Evolutionary conservation across 2,888 invertebrate genomes (phyloP).

Genomic region (Cataglyphis altisquamis): DNA sequence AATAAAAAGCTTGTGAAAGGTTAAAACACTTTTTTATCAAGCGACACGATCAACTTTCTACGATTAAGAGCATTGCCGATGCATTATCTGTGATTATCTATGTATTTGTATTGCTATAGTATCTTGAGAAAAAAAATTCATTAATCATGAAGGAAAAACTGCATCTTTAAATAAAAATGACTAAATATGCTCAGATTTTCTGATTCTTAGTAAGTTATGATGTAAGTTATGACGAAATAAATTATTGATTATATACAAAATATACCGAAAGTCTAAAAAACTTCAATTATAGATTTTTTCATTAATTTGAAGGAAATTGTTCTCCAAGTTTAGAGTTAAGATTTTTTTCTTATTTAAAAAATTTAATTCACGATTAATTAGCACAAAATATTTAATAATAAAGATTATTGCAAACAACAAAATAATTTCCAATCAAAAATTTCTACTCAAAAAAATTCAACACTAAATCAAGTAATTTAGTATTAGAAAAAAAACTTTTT

Average conservation of each 20-base stretch:
- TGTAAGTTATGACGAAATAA: neutral
- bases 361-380: neutral
- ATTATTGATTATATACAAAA: neutral
- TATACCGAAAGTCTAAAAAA: neutral
- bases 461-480: neutral
- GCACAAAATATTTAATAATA: neutral
- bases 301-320: neutral
- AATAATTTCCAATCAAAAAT: neutral
- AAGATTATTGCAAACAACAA: neutral
- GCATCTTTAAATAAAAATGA: slow-evolving; percentile 34
- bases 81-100: slow-evolving; percentile 35
- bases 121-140: neutral
- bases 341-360: neutral
- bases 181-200: slow-evolving; percentile 16
- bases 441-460: neutral
- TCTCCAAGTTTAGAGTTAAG: neutral
- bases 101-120: neutral
- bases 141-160: slow-evolving; percentile 1
- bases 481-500: neutral
- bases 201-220: slow-evolving; percentile 8
- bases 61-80: slow-evolving; percentile 22
- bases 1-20: slow-evolving; percentile 14
- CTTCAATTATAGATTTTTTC: neutral
- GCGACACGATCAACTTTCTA: neutral
- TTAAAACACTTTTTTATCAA: slow-evolving; percentile 18